Evolutionary conservation across 2,797 vertebrate genomes (phyloP), one percentile per base, ranked within the genome.

Genomic region (Scleropages formosus): DNA sequence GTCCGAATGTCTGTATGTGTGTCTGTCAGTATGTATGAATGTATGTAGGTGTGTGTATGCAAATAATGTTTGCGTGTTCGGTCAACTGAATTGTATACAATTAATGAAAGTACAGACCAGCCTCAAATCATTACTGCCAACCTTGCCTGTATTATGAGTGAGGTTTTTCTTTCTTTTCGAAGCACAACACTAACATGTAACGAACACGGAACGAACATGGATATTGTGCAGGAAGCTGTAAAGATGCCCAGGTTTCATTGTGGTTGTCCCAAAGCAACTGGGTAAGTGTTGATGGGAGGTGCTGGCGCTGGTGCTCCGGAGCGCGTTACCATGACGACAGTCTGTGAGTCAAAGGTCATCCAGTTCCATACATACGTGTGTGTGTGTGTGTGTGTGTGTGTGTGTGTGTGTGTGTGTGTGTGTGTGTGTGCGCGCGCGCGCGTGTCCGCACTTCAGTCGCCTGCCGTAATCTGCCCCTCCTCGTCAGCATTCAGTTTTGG

Each of bases 101-200:
- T 85, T 89, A 82, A 81, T 79, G 82, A 83, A 81, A 82, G 85
- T 66, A 87, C 88, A 86, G 88, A 82, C 90, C 91, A 90, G 89
- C 89, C 89, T 91, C 88, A 67, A 81, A 63, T 65, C 83, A 83
- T 86, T 86, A 82, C 85, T 86, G 79, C 74, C 78, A 82, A 64
- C 73, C 63, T 73, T 68, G 68, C 69, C 61, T 76, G 11, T 27
- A 72, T 75, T 82, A 82, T 68, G 79, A 80, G 87, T 84, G 87
- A 88, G 89, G 86, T 90, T 83, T 86, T 84, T 31, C 65, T 63
- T 77, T 78, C 18, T 7, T n/a, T 81, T 88, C 67, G 87, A 93
- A 93, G 92, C 92, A 94, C 92, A 93, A 94, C 91, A 92, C 91
- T 92, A 86, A 93, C 82, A 85, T 56, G 53, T 60, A 69, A 49